A percentile compares a stretch with the other conserved stretches of the same genome.
phyloP scores from a whole-genome alignment of 2,113 vertebrate species.

The Ictalurus furcatus region DNA sequence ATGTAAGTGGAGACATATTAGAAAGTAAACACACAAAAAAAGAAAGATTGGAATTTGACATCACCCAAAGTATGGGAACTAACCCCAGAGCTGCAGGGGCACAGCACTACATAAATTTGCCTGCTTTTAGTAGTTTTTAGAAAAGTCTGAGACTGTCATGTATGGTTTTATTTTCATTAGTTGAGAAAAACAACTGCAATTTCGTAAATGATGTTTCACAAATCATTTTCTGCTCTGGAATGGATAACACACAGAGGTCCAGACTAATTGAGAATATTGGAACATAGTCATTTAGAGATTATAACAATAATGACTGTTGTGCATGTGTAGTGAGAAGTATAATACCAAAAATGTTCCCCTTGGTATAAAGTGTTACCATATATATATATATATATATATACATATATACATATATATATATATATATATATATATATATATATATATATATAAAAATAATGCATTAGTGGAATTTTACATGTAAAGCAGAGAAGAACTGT shows the following conservation, averaged over 20 bases:
- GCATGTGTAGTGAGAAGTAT: background rate
- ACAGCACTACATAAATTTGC: background rate
- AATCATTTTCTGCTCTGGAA: background rate
- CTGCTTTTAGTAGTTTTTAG: background rate
- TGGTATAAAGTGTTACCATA: background rate
- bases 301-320: background rate
- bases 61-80: background rate
- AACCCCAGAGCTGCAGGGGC: background rate
- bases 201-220: background rate
- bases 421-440: background rate
- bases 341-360: background rate
- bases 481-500: background rate
- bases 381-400: background rate
- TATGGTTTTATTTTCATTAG: background rate
- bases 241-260: background rate
- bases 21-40: background rate
- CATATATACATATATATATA: background rate
- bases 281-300: background rate
- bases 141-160: background rate
- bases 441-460: background rate
- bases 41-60: background rate
- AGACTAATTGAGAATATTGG: background rate
- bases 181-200: background rate
- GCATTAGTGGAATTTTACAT: background rate
- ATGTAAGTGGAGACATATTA: slow-evolving; percentile 57